Conservation (phyloP, 1,140 invertebrate species). For the Drosophila mauritiana region DNA sequence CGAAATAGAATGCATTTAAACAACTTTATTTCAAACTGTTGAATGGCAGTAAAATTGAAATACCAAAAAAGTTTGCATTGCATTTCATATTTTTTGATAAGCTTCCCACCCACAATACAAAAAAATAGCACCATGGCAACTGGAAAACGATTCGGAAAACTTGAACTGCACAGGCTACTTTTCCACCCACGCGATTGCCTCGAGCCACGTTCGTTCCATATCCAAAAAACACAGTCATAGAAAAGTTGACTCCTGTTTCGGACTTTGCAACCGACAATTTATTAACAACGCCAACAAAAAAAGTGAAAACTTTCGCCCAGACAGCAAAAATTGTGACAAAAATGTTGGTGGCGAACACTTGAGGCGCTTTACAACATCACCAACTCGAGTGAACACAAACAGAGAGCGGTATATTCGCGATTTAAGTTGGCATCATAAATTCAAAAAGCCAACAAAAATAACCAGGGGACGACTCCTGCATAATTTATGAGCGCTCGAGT, state of each 20-base stretch:
- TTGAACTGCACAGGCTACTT: conserved; percentile 30
- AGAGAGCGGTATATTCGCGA: conserved; percentile 37
- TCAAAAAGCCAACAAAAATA: conserved; percentile 31
- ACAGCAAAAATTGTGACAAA: conserved; percentile 62
- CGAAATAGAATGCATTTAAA: neutral
- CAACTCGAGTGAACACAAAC: conserved; percentile 24
- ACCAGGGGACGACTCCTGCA: conserved; percentile 45
- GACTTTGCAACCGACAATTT: conserved; percentile 41
- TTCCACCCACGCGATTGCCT: conserved; percentile 27
- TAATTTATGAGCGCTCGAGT: conserved; percentile 58
- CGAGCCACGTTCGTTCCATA: conserved; percentile 1
- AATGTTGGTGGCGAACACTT: conserved; percentile 52
- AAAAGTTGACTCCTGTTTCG: conserved; percentile 51
- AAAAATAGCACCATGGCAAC: conserved; percentile 3
- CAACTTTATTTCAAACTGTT: neutral
- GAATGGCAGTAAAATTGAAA: too few species aligned
- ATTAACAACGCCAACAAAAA: conserved; percentile 30
- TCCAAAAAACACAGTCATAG: conserved; percentile 15
- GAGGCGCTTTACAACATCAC: conserved; percentile 44
- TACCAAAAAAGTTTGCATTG: neutral
- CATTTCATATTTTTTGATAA: conserved; percentile 7
- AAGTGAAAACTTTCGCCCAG: conserved; percentile 21
- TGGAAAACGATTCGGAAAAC: conserved; percentile 11
- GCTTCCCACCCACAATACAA: neutral
- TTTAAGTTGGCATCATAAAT: conserved; percentile 63